These are phyloP conservation scores for Notothenia rossii DNA, from an alignment of 2,113 vertebrate species.

Conservation along the genomic window DNA sequence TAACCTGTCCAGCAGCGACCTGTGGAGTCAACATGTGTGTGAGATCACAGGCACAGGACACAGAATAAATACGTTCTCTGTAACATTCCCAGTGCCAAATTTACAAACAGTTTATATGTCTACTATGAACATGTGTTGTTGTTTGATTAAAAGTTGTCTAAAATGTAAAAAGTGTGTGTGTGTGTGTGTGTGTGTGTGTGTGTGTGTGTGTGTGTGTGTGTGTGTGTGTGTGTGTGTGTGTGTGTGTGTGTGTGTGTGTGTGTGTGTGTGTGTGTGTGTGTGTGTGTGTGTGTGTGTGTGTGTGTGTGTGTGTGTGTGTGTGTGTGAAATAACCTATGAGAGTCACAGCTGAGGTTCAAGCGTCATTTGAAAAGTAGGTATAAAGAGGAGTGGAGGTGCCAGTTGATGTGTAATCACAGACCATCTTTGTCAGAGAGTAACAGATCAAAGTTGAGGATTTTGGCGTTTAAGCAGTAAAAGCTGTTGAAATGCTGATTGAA, in stretches of 20 bases:
- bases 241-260: no score
- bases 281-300: not conserved
- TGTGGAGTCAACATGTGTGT: not conserved
- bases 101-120: not conserved
- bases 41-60: not conserved
- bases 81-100: not conserved
- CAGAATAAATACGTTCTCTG: no score
- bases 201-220: no score
- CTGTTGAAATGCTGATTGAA: not conserved
- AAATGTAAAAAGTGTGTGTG: no score
- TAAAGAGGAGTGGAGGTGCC: not conserved
- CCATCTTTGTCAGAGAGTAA: not conserved
- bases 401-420: not conserved
- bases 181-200: no score
- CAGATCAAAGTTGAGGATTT: not conserved
- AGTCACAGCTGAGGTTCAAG: not conserved
- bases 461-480: not conserved
- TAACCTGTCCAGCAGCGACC: not conserved
- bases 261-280: no score
- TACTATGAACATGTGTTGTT: not conserved
- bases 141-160: not conserved
- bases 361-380: not conserved
- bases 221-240: no score
- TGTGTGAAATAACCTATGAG: not conserved
- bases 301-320: conserved; percentile 7